Evolutionary conservation across 2,797 vertebrate species (phyloP), one percentile per base, ranked within the genome.

Genomic region (Lophius americanus): DNA sequence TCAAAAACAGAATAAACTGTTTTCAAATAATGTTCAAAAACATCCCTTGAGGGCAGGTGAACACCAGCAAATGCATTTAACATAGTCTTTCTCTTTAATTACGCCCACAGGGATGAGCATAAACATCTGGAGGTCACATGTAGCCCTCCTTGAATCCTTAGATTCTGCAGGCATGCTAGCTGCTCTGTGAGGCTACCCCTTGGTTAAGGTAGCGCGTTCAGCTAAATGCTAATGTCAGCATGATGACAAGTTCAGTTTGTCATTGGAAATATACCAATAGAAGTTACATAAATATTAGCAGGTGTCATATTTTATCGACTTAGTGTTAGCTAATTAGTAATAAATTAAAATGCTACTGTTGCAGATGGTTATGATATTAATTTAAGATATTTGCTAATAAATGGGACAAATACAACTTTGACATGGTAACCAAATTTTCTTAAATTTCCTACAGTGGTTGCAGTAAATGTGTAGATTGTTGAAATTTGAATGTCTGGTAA

Each of bases 71-170:
- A 70, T 48, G 11, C 38, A 69, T 7, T 23, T n/a, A 47, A 14
- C 46, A 47, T 8, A 62, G 8, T 10, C 9, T 58, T 61, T 32
- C 46, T 38, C 47, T 55, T 54, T 11, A 38, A 58, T 47, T 59
- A 51, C 48, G 61, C 58, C 52, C 23, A n/a, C 9, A 38, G 51
- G 64, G 61, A 51, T 10, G 50, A 48, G 37, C 12, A 59, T 41
- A 51, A 65, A n/a, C 49, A 71, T 63, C 64, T 60, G 70, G 23
- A 23, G 23, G 2, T 7, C 9, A 42, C 2, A 51, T 32, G 50
- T 57, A 47, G 10, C 6, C 9, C 1, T 5, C 44, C 50, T 41
- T 68, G 56, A 68, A 78, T 56, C 41, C 14, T 1, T 2, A 9
- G n/a, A 35, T 11, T 36, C 9, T 39, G n/a, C n/a, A 52, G 51